Conservation (phyloP, 1,140 invertebrate species). For the Tetramorium alpestre region DNA sequence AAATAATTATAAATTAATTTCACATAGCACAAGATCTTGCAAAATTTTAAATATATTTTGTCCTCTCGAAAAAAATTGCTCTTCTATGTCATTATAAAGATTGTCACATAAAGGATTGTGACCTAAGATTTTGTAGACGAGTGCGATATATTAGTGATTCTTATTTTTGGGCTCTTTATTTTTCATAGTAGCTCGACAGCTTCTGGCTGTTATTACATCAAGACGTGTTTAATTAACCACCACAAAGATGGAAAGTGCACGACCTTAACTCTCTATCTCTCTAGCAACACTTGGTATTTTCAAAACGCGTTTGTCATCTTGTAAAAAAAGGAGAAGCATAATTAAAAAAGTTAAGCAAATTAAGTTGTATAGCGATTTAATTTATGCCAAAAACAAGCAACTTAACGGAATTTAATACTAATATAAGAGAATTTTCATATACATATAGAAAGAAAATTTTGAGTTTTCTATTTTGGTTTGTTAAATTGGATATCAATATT, state of each 20-base stretch:
- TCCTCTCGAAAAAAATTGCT: background rate
- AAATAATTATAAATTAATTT: background rate
- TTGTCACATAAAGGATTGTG: background rate
- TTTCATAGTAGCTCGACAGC: conserved; percentile 40
- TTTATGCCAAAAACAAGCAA: too few relatives aligned
- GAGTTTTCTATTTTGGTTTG: too few relatives aligned
- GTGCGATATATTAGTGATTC: conserved; percentile 46
- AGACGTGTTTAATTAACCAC: conserved; percentile 69
- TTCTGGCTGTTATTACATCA: conserved; percentile 71
- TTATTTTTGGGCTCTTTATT: conserved; percentile 67
- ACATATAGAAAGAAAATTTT: too few relatives aligned
- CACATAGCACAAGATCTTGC: background rate
- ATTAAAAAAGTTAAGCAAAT: background rate
- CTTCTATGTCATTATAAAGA: background rate
- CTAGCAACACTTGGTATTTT: conserved; percentile 30
- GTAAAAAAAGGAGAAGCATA: background rate
- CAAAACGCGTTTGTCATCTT: conserved; percentile 2
- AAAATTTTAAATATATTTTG: background rate
- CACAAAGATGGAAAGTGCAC: conserved; percentile 47
- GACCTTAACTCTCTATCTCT: background rate
- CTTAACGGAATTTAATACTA: too few relatives aligned
- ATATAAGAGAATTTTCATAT: too few relatives aligned
- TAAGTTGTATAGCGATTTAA: background rate
- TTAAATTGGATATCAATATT: too few relatives aligned
- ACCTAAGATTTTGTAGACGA: conserved; percentile 41